Percentiles rank a stretch among this genome's conserved stretches.
Conservation (phyloP, 2,113 vertebrate species). For the Cyanistes caeruleus region DNA sequence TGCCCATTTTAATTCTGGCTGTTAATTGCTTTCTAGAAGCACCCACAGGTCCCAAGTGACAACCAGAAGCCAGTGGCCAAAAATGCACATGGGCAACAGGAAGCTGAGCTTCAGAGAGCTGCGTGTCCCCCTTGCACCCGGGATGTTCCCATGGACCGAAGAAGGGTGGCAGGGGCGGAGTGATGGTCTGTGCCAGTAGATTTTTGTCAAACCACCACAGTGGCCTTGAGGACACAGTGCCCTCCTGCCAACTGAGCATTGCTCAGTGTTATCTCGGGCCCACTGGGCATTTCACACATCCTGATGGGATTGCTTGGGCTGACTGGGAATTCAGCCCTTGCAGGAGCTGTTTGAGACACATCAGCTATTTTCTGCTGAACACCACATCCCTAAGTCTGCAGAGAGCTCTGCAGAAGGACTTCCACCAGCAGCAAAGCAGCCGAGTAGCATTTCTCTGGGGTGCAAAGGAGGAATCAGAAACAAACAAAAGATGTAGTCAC, state of each 20-base stretch:
- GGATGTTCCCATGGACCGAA: background rate
- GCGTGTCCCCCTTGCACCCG: fast-evolving
- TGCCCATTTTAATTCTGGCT: conserved; percentile 24
- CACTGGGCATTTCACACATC: fast-evolving
- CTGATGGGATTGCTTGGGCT: background rate
- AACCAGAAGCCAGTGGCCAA: background rate
- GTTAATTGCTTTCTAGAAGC: conserved; percentile 42
- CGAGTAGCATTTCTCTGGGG: background rate
- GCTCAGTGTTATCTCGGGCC: background rate
- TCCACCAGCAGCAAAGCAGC: background rate
- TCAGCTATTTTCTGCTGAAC: background rate
- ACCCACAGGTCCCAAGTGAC: background rate
- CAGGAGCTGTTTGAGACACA: fast-evolving
- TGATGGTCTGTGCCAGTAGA: background rate
- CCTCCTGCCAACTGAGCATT: fast-evolving
- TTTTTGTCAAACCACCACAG: background rate
- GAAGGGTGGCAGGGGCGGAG: background rate
- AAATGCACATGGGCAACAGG: background rate
- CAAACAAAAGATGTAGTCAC: background rate
- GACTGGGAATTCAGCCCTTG: background rate
- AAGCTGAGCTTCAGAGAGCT: background rate
- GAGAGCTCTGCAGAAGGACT: background rate
- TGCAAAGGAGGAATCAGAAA: background rate
- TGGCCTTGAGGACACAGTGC: background rate
- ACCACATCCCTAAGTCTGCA: background rate